These are phyloP conservation scores for Halichoerus grypus DNA, from an alignment of 2,113 vertebrate genomes.

Conservation along the genomic window DNA sequence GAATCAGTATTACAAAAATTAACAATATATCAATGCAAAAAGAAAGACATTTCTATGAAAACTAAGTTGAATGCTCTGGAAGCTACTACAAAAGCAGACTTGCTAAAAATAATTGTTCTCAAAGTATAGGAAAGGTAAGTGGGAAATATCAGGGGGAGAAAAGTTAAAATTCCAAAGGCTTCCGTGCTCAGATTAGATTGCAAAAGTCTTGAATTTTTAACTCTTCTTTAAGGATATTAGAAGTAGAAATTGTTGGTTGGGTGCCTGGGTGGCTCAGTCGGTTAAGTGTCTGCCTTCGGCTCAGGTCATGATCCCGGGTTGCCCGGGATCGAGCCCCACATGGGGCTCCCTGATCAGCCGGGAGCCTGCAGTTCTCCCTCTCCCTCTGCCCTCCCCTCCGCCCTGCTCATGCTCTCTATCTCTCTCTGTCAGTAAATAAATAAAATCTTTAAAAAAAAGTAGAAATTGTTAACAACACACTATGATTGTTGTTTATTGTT, in stretches of 20 bases:
- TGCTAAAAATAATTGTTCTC: background rate
- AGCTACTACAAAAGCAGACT: background rate
- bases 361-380: background rate
- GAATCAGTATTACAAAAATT: background rate
- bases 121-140: background rate
- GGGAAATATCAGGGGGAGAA: background rate
- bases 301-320: background rate
- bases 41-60: background rate
- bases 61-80: background rate
- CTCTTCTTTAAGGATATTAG: background rate
- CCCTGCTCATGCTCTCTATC: background rate
- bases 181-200: background rate
- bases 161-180: background rate
- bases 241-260: background rate
- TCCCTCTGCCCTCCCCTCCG: background rate
- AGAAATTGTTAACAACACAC: background rate
- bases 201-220: background rate
- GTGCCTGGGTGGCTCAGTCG: background rate
- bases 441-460: background rate
- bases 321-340: background rate
- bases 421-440: background rate
- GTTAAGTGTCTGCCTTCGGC: background rate
- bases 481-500: background rate
- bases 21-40: background rate
- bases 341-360: background rate